Base-by-base conservation (phyloP, 2,113 vertebrate species). In the Megaleporinus macrocephalus region DNA sequence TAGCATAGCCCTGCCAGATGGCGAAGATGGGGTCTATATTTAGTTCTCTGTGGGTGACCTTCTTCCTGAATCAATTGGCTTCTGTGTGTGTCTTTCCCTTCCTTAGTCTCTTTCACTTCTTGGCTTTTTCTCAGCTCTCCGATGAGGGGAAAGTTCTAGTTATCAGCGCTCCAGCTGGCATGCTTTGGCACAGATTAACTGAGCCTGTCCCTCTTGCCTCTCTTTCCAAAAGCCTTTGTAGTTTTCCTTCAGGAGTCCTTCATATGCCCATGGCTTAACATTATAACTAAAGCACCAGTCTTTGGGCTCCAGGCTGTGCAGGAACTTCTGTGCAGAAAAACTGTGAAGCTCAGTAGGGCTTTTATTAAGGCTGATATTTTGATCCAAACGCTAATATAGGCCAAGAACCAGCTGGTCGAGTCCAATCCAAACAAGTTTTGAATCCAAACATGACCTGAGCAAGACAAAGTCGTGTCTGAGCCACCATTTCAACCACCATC, bases 1-100 rank as follows among this genome's bases (percentile, higher is more conserved):
- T 63, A 47, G 72, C 80, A 65, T 74, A 41, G 62, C 73, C 69
- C 36, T 63, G 57, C 26, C 78, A 78, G 83, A 78, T 80, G 62
- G 80, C 77, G 73, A 69, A 85, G 62, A 87, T 73, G 62, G 73
- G n/a, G 77, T 18, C 78, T 84, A 44, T 65, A 72, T 62, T 47
- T 72, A 68, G 36, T 75, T 66, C 82, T 77, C 51, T 66, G n/a
- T 69, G 29, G 71, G 55, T 73, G 62, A 76, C 61, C 80, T 53
- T 83, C 44, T 18, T 33, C 22, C 63, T 81, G 0, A 53, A 82
- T 72, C 55, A 53, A 66, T 47, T 15, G 24, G 74, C 36, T 44
- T 27, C 12, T 11, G 0, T 14, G 13, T 77, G 29, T 77, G 49
- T 63, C 69, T 29, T 33, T 76, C 55, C 26, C 36, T 16, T 59